Conservation (phyloP, 1,140 invertebrate species). For the Solenopsis invicta region DNA sequence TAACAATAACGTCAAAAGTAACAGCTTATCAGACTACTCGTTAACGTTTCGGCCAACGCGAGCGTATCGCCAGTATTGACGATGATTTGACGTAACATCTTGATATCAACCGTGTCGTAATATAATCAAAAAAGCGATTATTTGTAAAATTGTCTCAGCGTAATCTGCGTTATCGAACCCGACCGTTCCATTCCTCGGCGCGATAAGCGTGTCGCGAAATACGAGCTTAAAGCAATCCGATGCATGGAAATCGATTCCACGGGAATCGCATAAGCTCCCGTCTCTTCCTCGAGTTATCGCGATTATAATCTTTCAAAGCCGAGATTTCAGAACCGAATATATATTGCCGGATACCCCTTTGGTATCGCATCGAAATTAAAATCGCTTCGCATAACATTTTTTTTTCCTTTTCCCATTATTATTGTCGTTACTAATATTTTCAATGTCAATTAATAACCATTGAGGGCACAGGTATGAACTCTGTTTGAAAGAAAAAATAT, state of each 20-base stretch:
- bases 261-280: slow-evolving; percentile 24
- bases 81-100: slow-evolving; percentile 44
- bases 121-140: slow-evolving; percentile 38
- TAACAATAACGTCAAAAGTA: slow-evolving; percentile 28
- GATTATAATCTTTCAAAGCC: slow-evolving; percentile 7
- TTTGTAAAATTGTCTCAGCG: neutral
- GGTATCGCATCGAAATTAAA: neutral
- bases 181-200: neutral
- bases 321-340: slow-evolving; percentile 18
- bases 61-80: slow-evolving; percentile 29
- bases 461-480: neutral
- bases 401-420: neutral
- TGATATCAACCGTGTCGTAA: neutral
- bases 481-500: neutral
- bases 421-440: slow-evolving; percentile 1
- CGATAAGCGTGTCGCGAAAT: slow-evolving; percentile 45
- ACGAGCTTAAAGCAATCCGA: slow-evolving; percentile 35
- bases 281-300: slow-evolving; percentile 38
- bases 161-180: slow-evolving; percentile 16
- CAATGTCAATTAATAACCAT: neutral
- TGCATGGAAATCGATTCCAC: slow-evolving; percentile 42
- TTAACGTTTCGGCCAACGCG: neutral
- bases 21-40: slow-evolving; percentile 27
- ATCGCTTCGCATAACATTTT: neutral
- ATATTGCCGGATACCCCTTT: neutral